These are phyloP conservation scores for Fringilla coelebs DNA, from an alignment of 2,797 vertebrate species.

Conservation along the genomic window DNA sequence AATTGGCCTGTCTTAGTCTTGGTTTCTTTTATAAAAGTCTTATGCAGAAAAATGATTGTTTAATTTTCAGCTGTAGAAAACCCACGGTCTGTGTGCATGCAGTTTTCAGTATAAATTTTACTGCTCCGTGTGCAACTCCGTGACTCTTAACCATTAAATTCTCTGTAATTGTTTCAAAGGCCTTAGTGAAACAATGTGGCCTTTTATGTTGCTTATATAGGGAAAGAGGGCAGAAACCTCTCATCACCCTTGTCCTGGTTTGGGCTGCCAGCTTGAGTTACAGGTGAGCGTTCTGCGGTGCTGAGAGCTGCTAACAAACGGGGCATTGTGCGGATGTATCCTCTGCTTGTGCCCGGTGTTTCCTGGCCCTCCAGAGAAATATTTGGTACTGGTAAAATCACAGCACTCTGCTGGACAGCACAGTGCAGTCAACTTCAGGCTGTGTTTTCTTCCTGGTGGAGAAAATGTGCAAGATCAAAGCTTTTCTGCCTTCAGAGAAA, in stretches of 20 bases:
- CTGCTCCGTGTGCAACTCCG: fast-evolving
- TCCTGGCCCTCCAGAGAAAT: not conserved
- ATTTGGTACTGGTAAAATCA: not conserved
- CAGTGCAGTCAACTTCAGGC: not conserved
- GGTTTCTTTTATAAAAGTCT: not conserved
- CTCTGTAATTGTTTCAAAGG: not conserved
- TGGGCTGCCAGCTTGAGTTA: not conserved
- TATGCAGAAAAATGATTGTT: not conserved
- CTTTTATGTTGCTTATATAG: not conserved
- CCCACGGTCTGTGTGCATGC: fast-evolving
- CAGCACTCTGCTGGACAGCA: not conserved
- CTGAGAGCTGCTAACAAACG: not conserved
- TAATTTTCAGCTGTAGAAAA: not conserved
- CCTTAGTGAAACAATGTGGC: not conserved
- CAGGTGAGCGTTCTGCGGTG: not conserved
- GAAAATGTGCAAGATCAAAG: not conserved
- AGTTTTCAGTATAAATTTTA: not conserved
- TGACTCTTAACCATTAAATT: not conserved
- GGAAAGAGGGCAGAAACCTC: not conserved
- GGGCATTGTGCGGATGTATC: not conserved
- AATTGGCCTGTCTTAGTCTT: not conserved
- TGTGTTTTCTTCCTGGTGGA: not conserved
- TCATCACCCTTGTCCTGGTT: not conserved
- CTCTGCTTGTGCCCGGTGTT: not conserved
- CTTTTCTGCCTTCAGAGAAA: not conserved